These are phyloP conservation scores for Lophochroa leadbeateri DNA, from an alignment of 2,113 vertebrate genomes.

Conservation along the genomic window DNA sequence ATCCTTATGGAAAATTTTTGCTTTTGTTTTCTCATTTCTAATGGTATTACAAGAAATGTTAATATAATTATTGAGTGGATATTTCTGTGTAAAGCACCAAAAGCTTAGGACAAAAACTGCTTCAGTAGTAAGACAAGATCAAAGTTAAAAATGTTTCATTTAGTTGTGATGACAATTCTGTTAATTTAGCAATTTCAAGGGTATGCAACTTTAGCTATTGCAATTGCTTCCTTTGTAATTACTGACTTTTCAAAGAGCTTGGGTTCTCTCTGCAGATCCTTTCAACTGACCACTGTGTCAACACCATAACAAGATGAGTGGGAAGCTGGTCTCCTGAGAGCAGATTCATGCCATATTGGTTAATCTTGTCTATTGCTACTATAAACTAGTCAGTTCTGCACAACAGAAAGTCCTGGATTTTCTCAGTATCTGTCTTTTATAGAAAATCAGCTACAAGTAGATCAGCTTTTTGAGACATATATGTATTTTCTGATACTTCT, in stretches of 20 bases:
- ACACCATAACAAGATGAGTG: neutral
- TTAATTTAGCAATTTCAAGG: conserved; percentile 49
- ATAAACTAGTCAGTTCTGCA: neutral
- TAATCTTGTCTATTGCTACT: neutral
- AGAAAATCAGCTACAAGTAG: neutral
- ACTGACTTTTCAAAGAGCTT: conserved; percentile 26
- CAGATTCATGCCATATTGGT: neutral
- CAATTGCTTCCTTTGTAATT: conserved; percentile 7
- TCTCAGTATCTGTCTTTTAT: neutral
- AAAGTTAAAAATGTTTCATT: conserved; percentile 15
- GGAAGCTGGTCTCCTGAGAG: neutral
- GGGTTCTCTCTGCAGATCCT: neutral
- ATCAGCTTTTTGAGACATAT: neutral
- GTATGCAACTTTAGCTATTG: conserved; percentile 23
- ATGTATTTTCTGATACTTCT: neutral
- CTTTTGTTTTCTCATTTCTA: neutral
- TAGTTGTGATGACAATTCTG: conserved; percentile 19
- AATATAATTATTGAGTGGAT: neutral
- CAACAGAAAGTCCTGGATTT: neutral
- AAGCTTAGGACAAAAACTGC: neutral
- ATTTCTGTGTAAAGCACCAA: neutral
- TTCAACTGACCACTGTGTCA: neutral
- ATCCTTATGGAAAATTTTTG: neutral
- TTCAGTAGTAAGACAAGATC: conserved; percentile 1
- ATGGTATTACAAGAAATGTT: neutral